Conservation (phyloP, 1,140 invertebrate genomes). For the Drosophila cardini region DNA sequence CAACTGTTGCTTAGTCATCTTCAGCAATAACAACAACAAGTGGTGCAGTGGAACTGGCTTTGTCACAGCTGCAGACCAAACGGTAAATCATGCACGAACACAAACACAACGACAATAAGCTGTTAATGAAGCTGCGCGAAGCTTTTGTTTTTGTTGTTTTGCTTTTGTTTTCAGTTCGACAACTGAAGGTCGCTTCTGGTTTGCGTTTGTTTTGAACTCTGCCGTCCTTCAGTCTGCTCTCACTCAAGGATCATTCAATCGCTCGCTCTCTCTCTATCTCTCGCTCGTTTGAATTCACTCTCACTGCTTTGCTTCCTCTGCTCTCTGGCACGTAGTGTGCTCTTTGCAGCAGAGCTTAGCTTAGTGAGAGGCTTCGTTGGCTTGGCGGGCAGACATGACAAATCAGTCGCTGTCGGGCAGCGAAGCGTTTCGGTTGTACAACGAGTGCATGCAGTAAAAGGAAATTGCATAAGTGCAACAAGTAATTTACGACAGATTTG, state of each 20-base stretch:
- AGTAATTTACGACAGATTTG: conserved; percentile 20
- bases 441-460: conserved; percentile 2
- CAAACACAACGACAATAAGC: conserved; percentile 10
- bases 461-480: conserved; percentile 26
- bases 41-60: conserved; percentile 1
- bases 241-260: conserved; percentile 30
- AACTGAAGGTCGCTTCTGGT: conserved; percentile 36
- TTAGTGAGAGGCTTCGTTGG: conserved; percentile 41
- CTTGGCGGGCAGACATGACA: conserved; percentile 13
- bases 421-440: conserved; percentile 55
- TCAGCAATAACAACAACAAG: conserved; percentile 8
- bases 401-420: conserved; percentile 53
- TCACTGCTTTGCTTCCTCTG: not conserved
- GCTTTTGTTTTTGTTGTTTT: conserved; percentile 8
- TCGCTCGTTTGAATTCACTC: conserved; percentile 7
- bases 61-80: conserved; percentile 22
- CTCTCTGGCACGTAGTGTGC: conserved; percentile 15
- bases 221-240: conserved; percentile 23
- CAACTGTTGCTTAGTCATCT: conserved; percentile 24
- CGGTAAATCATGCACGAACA: conserved; percentile 42
- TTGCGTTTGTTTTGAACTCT: conserved; percentile 36
- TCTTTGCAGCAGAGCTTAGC: conserved; percentile 37
- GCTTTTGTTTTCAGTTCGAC: conserved; percentile 27
- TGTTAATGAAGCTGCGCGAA: conserved; percentile 26
- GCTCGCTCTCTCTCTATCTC: not conserved